Conservation (phyloP, 2,797 vertebrate genomes). For the Chloroceryle inda region DNA sequence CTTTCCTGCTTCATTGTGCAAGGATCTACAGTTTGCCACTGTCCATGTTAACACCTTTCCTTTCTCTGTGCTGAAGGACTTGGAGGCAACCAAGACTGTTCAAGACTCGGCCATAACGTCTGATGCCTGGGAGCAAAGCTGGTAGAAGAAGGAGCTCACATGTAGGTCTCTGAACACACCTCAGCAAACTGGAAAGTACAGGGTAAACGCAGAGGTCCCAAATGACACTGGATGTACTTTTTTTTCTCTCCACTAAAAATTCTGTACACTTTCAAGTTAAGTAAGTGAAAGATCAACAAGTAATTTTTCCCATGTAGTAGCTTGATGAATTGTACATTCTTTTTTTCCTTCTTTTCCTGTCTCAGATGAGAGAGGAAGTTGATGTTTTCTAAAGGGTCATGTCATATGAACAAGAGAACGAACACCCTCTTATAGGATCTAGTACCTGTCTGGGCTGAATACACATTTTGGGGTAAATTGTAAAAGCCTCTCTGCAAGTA, state of each 20-base stretch:
- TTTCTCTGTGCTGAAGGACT: neutral
- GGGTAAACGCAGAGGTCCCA: neutral
- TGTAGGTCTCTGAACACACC: neutral
- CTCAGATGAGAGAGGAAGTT: neutral
- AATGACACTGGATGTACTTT: neutral
- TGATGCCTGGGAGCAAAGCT: neutral
- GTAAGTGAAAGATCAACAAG: neutral
- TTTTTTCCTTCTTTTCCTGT: neutral
- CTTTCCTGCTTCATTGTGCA: neutral
- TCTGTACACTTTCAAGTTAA: neutral
- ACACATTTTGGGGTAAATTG: neutral
- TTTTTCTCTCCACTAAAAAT: neutral
- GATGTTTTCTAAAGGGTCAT: neutral
- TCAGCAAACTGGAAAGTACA: neutral
- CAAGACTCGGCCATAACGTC: neutral
- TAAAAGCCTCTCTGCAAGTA: neutral
- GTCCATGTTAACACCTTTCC: neutral
- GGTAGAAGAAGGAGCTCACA: neutral
- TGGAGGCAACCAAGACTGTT: neutral
- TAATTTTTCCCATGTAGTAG: fast-evolving
- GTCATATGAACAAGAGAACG: neutral
- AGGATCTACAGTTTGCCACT: neutral
- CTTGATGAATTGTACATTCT: neutral
- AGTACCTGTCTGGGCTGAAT: neutral
- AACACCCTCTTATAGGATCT: neutral